A percentile compares a stretch with the other conserved stretches of the same genome.
Conservation (phyloP, 2,797 vertebrate species). For the Galaxias olidus region DNA sequence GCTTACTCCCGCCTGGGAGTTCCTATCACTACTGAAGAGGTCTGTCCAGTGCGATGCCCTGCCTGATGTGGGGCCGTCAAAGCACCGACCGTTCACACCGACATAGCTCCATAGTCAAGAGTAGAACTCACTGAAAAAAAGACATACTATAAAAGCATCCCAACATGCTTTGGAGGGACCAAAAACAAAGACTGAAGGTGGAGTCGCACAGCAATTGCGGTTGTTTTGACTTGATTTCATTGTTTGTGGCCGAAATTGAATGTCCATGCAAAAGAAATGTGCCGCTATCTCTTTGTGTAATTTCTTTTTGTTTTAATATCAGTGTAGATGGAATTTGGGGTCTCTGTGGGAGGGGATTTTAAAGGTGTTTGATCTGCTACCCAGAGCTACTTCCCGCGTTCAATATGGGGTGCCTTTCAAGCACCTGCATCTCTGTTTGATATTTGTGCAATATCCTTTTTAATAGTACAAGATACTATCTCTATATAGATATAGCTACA, state of each 20-base stretch:
- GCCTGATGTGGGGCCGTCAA: slow-evolving; percentile 26
- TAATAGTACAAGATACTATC: slow-evolving; percentile 40
- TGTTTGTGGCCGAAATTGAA: slow-evolving; percentile 60
- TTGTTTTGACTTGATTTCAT: slow-evolving; percentile 50
- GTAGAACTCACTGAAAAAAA: slow-evolving; percentile 26
- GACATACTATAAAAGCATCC: background rate
- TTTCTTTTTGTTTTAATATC: slow-evolving; percentile 53
- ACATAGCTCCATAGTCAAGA: background rate
- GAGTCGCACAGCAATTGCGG: slow-evolving; percentile 14
- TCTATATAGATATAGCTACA: slow-evolving; percentile 13
- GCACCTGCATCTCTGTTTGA: slow-evolving; percentile 59
- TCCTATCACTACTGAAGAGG: too few species aligned
- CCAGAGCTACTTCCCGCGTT: slow-evolving; percentile 51
- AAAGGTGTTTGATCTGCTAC: slow-evolving; percentile 48
- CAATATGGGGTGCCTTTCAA: slow-evolving; percentile 47
- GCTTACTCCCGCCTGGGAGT: background rate
- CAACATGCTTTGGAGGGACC: slow-evolving; percentile 50
- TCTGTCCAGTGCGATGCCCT: background rate
- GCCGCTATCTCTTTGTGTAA: slow-evolving; percentile 47
- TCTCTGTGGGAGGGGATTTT: slow-evolving; percentile 36
- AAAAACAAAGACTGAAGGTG: slow-evolving; percentile 51
- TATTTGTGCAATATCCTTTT: slow-evolving; percentile 75
- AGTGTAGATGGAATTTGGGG: slow-evolving; percentile 37
- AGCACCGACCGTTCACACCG: slow-evolving; percentile 18
- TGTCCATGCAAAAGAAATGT: slow-evolving; percentile 50